Conservation (phyloP, 2,888 invertebrate genomes). For the Tenthredo amoena region DNA sequence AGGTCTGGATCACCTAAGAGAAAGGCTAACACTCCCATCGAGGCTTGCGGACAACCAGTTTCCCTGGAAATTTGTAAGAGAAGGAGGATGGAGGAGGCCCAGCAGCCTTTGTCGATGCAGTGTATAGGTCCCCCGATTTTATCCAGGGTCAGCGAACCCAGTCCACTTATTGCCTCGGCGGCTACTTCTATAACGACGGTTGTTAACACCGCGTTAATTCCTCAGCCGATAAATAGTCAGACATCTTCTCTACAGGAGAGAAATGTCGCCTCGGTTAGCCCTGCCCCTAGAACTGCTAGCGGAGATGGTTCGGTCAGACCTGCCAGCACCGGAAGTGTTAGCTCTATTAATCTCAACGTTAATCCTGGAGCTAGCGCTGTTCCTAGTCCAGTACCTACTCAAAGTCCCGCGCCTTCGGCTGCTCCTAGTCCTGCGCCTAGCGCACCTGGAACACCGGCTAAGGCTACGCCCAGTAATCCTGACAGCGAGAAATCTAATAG, state of each 20-base stretch:
- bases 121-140: conserved; percentile 77
- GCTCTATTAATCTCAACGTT: conserved; percentile 78
- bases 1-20: conserved; percentile 82
- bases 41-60: conserved; percentile 78
- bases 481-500: conserved; percentile 83
- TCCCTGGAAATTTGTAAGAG: conserved; percentile 83
- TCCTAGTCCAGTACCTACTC: conserved; percentile 79
- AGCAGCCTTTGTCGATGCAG: conserved; percentile 71
- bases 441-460: conserved; percentile 73
- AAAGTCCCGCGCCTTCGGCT: conserved; percentile 80
- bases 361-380: conserved; percentile 78
- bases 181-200: conserved; percentile 86
- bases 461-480: conserved; percentile 74
- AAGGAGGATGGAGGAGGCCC: conserved; percentile 80
- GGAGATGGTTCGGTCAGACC: conserved; percentile 82
- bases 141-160: conserved; percentile 82
- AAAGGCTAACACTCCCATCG: conserved; percentile 80
- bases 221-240: conserved; percentile 69
- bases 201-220: conserved; percentile 82
- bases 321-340: conserved; percentile 79
- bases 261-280: conserved; percentile 76
- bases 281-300: conserved; percentile 81
- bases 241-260: conserved; percentile 72
- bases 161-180: conserved; percentile 86
- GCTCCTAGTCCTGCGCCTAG: conserved; percentile 74